Evolutionary conservation across 2,113 vertebrate species (phyloP).

Genomic region (human): DNA sequence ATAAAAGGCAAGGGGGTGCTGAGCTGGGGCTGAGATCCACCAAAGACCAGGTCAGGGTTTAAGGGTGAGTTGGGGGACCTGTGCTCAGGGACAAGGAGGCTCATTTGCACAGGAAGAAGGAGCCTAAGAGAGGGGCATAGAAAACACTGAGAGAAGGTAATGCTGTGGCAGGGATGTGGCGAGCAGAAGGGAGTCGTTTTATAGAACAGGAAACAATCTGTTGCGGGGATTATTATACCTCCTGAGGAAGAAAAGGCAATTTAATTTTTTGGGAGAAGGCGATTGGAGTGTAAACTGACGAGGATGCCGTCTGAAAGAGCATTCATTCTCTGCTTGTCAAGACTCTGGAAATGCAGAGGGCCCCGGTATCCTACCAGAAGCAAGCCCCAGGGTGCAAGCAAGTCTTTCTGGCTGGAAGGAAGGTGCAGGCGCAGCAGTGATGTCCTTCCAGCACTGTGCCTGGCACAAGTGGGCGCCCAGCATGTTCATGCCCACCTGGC

Average conservation of each 20-base stretch:
- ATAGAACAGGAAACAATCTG: conserved; percentile 38
- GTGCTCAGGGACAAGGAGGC: neutral
- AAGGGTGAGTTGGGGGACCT: neutral
- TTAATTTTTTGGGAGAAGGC: neutral
- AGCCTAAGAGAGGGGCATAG: neutral
- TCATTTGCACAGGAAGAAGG: neutral
- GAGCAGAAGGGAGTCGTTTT: neutral
- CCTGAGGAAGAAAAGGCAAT: neutral
- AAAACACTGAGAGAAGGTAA: neutral
- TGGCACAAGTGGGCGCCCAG: neutral
- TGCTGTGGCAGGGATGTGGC: neutral
- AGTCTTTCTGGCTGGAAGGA: neutral
- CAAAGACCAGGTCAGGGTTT: neutral
- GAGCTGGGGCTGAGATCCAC: neutral
- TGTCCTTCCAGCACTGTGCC: neutral
- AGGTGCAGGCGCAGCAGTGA: neutral
- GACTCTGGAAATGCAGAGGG: neutral
- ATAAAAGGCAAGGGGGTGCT: neutral
- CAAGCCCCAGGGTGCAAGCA: neutral
- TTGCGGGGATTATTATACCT: neutral
- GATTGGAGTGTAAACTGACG: neutral
- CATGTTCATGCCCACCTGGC: no score
- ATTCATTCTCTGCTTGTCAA: neutral
- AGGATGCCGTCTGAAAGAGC: neutral
- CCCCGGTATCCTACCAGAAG: neutral